Base-by-base conservation (phyloP, 2,888 invertebrate genomes). In the Drosophila niveifrons region DNA sequence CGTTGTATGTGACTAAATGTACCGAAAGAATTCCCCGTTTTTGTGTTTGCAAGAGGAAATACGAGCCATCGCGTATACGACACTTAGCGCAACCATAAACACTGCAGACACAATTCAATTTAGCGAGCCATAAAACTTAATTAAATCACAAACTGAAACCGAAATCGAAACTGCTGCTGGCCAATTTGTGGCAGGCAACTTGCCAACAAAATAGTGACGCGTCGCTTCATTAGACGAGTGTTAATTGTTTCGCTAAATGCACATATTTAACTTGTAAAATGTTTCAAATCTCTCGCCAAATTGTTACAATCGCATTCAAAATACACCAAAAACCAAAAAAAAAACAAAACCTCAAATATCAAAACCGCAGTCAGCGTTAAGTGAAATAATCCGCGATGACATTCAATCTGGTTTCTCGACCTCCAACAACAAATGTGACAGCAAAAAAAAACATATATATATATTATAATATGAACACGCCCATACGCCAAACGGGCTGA, bases 191-290 rank as follows among this genome's bases (percentile, higher is more conserved):
- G 48, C 57, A 13, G 6, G 36, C 36, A 57, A 39, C 64, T 39
- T 17, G 34, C 47, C 11, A 59, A 39, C 66, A 39, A 75, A 52
- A 48, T 23, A 55, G 17, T 50, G 64, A 66, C 44, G 55, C 61
- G 51, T 55, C 50, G 64, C 34, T 76, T 75, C 53, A 75, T 86
- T 83, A 83, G 71, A 58, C 41, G 7, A 11, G 23, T 41, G 83
- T 66, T 85, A 87, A 81, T 73, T 84, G 43, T n/a, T 78, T 70
- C n/a, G 23, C 47, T 52, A 69, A 76, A 75, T 55, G 62, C 48
- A 36, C 23, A 36, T 69, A 53, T 59, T 66, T 59, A 56, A 34
- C 44, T 44, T 34, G 62, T 47, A 66, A 46, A 65, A 48, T 28
- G 11, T 41, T 48, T 57, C 29, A 1, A 50, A 58, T 53, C 43